Conservation (phyloP, 2,113 vertebrate genomes). For the Martes martes region DNA sequence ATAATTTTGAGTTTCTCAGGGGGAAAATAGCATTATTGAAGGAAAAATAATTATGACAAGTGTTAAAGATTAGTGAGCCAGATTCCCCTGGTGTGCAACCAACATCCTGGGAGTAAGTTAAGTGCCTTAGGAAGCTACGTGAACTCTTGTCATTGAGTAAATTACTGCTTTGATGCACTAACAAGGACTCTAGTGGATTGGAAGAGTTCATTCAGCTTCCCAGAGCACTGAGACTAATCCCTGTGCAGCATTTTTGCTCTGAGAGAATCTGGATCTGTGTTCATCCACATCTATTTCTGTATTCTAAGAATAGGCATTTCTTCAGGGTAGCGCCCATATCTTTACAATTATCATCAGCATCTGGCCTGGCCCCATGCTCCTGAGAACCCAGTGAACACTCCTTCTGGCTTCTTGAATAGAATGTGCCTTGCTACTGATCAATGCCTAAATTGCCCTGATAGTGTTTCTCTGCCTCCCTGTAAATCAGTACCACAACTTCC, state of each 20-base stretch:
- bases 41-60: constrained; percentile 76
- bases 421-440: neutral
- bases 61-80: constrained; percentile 68
- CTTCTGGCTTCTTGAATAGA: constrained; percentile 13
- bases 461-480: neutral
- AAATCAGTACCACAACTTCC: neutral
- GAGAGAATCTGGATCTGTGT: constrained; percentile 50
- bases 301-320: constrained; percentile 42
- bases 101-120: constrained; percentile 60
- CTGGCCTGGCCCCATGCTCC: neutral
- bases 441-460: neutral
- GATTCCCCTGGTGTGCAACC: constrained; percentile 61
- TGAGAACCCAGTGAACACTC: neutral
- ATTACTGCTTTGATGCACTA: constrained; percentile 58
- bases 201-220: constrained; percentile 61
- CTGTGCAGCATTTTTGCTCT: constrained; percentile 24
- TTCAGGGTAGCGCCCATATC: neutral
- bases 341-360: neutral
- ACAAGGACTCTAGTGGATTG: constrained; percentile 66
- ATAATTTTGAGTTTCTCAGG: constrained; percentile 66
- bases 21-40: constrained; percentile 61
- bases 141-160: constrained; percentile 59
- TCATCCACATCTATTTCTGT: constrained; percentile 46
- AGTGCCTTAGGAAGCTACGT: constrained; percentile 54
- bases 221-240: constrained; percentile 17